Base-by-base conservation (phyloP, 2,113 vertebrate species). In the Mormoops blainvillei region DNA sequence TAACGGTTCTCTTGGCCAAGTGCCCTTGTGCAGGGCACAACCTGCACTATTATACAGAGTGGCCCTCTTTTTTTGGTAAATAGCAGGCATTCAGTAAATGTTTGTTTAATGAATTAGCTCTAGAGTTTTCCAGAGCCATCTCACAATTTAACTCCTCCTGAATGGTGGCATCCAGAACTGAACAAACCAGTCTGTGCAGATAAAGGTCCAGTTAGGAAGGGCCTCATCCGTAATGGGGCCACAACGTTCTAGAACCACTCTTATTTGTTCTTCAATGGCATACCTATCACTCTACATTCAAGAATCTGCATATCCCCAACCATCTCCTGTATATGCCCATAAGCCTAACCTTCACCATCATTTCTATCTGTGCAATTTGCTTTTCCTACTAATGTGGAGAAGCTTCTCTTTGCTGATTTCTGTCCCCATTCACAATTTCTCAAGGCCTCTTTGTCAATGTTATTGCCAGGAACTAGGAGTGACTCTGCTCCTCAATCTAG, bases 71-170 rank as follows among this genome's bases (percentile, higher is more conserved):
- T 91, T 33, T 36, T 33, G 54, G 36, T 26, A 87, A 13, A 36
- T 22, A 78, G 33, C 56, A 68, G 48, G 41, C 28, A 78, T 82
- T 93, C 68, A 12, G 10, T 78, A 50, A 61, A 52, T 73, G 52
- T 81, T 76, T 78, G 52, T 58, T 89, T 86, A 86, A 80, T 95
- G 19, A 87, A 87, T 93, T 93, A 28, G 84, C 16, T 92, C 78
- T 52, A 58, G 61, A 83, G 22, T 67, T 94, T 93, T 61, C n/a
- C 38, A 95, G 71, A 93, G n/a, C 84, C 58, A 70, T 86, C n/a
- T 91, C 82, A 91, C 73, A 90, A 33, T 82, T 50, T 73, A 56
- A 95, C 22, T 56, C 56, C 70, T 96, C 54, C 77, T 58, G 18
- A 96, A 81, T 80, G 38, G 43, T 74, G 28, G 31, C 33, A 80